Conservation (phyloP, 2,797 vertebrate species). For the Sciurus carolinensis region DNA sequence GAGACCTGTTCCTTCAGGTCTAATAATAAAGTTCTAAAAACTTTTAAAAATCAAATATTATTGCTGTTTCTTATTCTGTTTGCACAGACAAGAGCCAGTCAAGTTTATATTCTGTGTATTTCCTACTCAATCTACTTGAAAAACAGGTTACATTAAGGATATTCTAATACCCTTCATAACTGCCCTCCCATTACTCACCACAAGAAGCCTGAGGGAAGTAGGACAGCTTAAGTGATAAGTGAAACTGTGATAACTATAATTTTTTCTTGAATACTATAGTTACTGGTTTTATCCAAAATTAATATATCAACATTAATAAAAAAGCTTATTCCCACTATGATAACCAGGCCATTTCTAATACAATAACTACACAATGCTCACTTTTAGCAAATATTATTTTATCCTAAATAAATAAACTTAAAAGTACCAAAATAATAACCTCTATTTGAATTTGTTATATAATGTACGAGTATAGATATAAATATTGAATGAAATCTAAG, state of each 20-base stretch:
- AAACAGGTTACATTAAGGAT: background rate
- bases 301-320: background rate
- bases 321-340: background rate
- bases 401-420: constrained; percentile 27
- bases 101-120: background rate
- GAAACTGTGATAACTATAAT: background rate
- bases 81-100: background rate
- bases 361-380: constrained; percentile 44
- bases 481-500: constrained; percentile 44
- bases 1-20: background rate
- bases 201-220: background rate
- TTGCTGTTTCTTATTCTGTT: background rate
- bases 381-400: constrained; percentile 41
- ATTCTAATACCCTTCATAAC: constrained; percentile 30
- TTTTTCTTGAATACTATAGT: constrained; percentile 55
- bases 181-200: background rate
- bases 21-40: constrained; percentile 3
- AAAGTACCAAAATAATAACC: background rate
- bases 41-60: background rate
- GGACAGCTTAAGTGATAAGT: background rate
- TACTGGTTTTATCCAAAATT: constrained; percentile 52
- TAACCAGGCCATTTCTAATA: background rate
- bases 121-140: constrained; percentile 16
- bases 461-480: background rate
- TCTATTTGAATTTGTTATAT: background rate